These are phyloP conservation scores for Mya arenaria DNA, from an alignment of 1,140 invertebrate species.

Conservation along the genomic window DNA sequence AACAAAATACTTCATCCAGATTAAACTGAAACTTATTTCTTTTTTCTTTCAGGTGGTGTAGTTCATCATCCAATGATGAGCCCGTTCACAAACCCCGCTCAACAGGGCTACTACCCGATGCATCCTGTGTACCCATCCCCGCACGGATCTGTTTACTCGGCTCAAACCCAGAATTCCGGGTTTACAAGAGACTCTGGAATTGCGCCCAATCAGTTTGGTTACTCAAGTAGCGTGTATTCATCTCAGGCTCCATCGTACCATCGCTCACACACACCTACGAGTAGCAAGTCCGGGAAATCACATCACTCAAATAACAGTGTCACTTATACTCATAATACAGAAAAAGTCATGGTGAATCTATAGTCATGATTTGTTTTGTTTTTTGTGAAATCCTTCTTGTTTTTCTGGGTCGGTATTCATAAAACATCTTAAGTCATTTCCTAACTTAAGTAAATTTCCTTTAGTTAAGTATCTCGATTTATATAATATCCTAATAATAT, in stretches of 20 bases:
- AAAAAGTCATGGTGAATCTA: conserved; percentile 66
- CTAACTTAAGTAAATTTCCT: background rate
- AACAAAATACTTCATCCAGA: too few species aligned
- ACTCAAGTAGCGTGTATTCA: conserved; percentile 51
- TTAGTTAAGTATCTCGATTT: background rate
- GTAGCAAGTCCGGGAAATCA: conserved; percentile 76
- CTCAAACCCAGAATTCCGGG: conserved; percentile 50
- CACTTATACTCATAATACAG: conserved; percentile 72
- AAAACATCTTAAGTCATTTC: background rate
- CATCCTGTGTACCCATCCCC: conserved; percentile 69
- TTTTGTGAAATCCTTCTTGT: background rate
- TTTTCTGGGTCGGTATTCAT: background rate
- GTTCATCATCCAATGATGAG: conserved; percentile 45
- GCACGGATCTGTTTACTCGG: conserved; percentile 64
- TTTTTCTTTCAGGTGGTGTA: conserved; percentile 53
- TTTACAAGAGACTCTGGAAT: conserved; percentile 49
- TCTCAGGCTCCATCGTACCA: conserved; percentile 65
- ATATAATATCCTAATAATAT: background rate
- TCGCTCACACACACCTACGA: conserved; percentile 73
- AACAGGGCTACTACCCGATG: conserved; percentile 75
- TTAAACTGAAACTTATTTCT: too few species aligned
- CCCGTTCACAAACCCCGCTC: conserved; percentile 63
- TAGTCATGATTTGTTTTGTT: background rate
- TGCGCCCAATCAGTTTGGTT: conserved; percentile 43
- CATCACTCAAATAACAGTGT: conserved; percentile 73